These are phyloP conservation scores for Euborellia annulipes DNA, from an alignment of 1,140 invertebrate genomes.

Conservation along the genomic window DNA sequence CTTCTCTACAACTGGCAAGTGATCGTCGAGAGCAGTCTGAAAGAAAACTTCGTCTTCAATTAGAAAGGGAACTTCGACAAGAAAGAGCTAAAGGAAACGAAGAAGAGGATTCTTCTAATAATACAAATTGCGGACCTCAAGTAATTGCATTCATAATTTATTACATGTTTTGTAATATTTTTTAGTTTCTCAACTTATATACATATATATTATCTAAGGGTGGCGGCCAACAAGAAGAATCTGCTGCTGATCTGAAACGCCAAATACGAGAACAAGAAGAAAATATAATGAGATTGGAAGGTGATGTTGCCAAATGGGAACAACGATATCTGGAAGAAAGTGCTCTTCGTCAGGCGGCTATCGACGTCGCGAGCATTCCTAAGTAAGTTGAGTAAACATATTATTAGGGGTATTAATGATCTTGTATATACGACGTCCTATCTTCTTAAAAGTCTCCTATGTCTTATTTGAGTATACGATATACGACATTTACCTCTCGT, in stretches of 20 bases:
- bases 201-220: too few relatives aligned
- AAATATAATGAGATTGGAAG: conserved; percentile 63
- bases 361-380: conserved; percentile 68
- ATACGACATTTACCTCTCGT: too few relatives aligned
- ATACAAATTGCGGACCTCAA: too few relatives aligned
- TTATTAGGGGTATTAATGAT: neutral
- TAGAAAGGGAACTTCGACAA: conserved; percentile 61
- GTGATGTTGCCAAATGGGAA: conserved; percentile 74
- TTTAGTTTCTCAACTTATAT: conserved; percentile 7
- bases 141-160: neutral
- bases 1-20: conserved; percentile 65
- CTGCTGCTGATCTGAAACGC: conserved; percentile 45
- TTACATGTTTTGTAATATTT: neutral
- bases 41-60: conserved; percentile 55
- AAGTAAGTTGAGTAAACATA: conserved; percentile 53
- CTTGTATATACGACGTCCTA: too few relatives aligned
- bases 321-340: conserved; percentile 75
- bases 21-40: conserved; percentile 74
- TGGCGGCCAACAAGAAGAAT: conserved; percentile 28
- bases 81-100: conserved; percentile 30
- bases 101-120: neutral
- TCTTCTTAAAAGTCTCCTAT: too few relatives aligned
- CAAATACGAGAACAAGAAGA: conserved; percentile 58
- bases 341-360: conserved; percentile 63
- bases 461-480: too few relatives aligned